Evolutionary conservation across 2,888 invertebrate genomes (phyloP).

Genomic region (Brachypalpus laphriformis): DNA sequence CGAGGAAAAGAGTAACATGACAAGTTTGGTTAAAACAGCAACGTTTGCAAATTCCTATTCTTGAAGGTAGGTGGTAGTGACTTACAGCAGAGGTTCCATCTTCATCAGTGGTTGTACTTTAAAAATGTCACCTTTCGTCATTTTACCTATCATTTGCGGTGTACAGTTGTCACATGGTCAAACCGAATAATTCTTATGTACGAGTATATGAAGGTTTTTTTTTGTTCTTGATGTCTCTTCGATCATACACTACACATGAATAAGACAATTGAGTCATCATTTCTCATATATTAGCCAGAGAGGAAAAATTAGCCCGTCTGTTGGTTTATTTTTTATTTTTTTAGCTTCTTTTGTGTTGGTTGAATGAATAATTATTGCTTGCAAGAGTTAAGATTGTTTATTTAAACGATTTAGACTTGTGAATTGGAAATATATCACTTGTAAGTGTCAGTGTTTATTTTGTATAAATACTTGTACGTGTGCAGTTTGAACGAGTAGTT

Average conservation of each 20-base stretch:
- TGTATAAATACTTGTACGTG: conserved; percentile 24
- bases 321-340: not conserved
- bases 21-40: conserved; percentile 28
- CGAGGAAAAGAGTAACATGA: conserved; percentile 17
- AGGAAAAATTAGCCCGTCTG: conserved; percentile 7
- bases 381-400: conserved; percentile 1
- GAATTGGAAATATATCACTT: not conserved
- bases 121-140: conserved; percentile 39
- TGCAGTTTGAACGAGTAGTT: no score
- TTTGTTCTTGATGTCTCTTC: conserved; percentile 13
- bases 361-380: conserved; percentile 9
- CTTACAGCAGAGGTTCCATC: conserved; percentile 2
- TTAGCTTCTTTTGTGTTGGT: not conserved
- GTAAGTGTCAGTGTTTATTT: not conserved
- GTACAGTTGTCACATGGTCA: not conserved
- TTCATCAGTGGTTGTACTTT: conserved; percentile 25
- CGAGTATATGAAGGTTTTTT: not conserved
- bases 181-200: no score
- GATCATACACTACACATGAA: conserved; percentile 16
- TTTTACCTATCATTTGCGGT: not conserved
- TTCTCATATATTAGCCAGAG: not conserved
- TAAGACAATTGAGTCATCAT: conserved; percentile 27
- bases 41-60: conserved; percentile 24
- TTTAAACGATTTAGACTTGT: conserved; percentile 9
- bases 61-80: not conserved